Conservation (phyloP, 2,888 invertebrate species). For the Lottia gigantea region DNA sequence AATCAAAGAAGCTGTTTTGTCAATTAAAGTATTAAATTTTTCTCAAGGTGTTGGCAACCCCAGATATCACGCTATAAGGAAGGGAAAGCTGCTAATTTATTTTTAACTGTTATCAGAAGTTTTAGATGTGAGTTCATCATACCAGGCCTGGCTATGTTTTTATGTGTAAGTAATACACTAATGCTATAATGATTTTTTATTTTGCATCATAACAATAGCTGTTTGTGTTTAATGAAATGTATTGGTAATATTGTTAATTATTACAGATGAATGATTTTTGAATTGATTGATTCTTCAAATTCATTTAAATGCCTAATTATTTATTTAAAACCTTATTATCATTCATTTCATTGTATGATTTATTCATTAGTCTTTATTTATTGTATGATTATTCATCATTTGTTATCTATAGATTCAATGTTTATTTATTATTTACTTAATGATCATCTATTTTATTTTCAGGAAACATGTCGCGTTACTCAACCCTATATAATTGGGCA, state of each 20-base stretch:
- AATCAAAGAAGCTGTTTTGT: background rate
- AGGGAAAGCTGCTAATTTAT: conserved; percentile 68
- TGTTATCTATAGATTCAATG: no score
- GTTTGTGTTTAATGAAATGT: no score
- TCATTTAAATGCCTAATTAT: background rate
- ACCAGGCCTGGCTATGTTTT: conserved; percentile 66
- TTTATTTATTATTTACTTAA: no score
- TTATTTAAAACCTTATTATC: background rate
- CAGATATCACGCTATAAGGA: conserved; percentile 73
- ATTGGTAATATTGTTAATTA: no score
- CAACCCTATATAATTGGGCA: conserved; percentile 68
- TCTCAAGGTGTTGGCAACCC: conserved; percentile 73
- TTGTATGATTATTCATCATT: conserved; percentile 5
- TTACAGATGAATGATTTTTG: no score
- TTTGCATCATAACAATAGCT: no score
- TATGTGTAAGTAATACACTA: conserved; percentile 57
- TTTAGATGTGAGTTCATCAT: conserved; percentile 68
- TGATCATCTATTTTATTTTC: conserved; percentile 2
- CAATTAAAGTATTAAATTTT: conserved; percentile 22
- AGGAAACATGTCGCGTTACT: conserved; percentile 56
- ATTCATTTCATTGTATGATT: background rate
- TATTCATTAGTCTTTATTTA: background rate
- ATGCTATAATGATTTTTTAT: no score
- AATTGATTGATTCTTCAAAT: background rate
- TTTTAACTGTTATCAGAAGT: conserved; percentile 68